These are phyloP conservation scores for Dendroctonus valens DNA, from an alignment of 1,140 invertebrate species.

Conservation along the genomic window DNA sequence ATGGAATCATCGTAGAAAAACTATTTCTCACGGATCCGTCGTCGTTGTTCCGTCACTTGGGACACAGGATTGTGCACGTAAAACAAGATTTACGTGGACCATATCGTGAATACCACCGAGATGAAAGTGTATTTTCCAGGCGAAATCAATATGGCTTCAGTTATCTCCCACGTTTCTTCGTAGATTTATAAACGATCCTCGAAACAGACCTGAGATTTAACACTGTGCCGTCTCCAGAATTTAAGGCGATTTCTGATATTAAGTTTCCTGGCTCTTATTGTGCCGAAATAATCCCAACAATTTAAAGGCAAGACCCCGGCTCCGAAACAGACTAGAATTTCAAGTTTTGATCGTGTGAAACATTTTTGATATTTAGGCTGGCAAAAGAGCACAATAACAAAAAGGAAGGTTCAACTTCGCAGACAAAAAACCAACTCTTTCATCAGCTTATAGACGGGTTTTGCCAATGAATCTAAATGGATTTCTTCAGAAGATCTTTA, in stretches of 20 bases:
- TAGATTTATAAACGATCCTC: slow-evolving; percentile 22
- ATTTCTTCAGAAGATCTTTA: no score
- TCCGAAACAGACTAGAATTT: not conserved
- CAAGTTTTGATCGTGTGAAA: not conserved
- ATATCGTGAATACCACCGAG: slow-evolving; percentile 5
- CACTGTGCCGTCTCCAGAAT: slow-evolving; percentile 10
- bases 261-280: slow-evolving; percentile 18
- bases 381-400: not conserved
- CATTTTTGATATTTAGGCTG: not conserved
- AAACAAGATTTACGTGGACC: slow-evolving; percentile 9
- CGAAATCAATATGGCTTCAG: slow-evolving; percentile 22
- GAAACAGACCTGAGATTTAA: slow-evolving; percentile 24
- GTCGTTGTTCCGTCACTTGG: not conserved
- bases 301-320: slow-evolving; percentile 6
- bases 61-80: not conserved
- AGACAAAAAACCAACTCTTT: no score
- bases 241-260: slow-evolving; percentile 23
- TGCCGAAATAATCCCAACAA: slow-evolving; percentile 17
- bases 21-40: not conserved
- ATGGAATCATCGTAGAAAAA: not conserved
- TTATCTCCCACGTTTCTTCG: slow-evolving; percentile 22
- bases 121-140: slow-evolving; percentile 17
- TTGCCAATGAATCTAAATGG: no score
- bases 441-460: no score
- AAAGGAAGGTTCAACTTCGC: not conserved